Evolutionary conservation across 2,888 invertebrate genomes (phyloP).

Genomic region (Coronaproctus castanopsis): DNA sequence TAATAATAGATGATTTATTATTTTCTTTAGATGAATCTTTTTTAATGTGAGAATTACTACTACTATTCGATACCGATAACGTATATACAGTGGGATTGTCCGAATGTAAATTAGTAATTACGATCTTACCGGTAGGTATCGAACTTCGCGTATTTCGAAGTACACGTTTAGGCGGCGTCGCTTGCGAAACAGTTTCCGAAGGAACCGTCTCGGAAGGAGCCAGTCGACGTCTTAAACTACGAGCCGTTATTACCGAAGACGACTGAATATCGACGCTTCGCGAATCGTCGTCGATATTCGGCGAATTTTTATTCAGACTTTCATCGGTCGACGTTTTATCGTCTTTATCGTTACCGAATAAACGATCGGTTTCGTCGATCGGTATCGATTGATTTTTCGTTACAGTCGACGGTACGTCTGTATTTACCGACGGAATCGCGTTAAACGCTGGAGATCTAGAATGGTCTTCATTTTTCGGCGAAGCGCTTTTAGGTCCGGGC

Average conservation of each 20-base stretch:
- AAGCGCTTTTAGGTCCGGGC: constrained; percentile 9
- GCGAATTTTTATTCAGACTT: neutral
- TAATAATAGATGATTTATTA: constrained; percentile 6
- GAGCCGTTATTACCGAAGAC: constrained; percentile 14
- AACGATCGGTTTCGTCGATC: neutral
- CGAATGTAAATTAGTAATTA: constrained; percentile 10
- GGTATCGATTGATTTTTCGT: neutral
- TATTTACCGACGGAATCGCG: constrained; percentile 6
- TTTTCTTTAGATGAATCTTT: constrained; percentile 10
- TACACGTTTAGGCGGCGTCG: constrained; percentile 6
- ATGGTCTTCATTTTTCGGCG: constrained; percentile 8
- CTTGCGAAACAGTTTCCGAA: neutral
- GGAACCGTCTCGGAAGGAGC: neutral
- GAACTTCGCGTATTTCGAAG: constrained; percentile 1
- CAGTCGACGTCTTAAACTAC: constrained; percentile 14
- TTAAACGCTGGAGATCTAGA: constrained; percentile 7
- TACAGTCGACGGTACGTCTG: neutral
- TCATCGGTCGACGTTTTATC: no score
- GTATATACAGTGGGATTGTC: constrained; percentile 10
- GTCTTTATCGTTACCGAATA: neutral
- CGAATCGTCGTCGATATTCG: neutral
- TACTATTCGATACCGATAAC: constrained; percentile 11
- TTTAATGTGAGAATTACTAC: constrained; percentile 5
- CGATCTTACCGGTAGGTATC: constrained; percentile 8
- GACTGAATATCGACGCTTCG: neutral